Base-by-base conservation (phyloP, 2,113 vertebrate species). In the Pogona vitticeps region DNA sequence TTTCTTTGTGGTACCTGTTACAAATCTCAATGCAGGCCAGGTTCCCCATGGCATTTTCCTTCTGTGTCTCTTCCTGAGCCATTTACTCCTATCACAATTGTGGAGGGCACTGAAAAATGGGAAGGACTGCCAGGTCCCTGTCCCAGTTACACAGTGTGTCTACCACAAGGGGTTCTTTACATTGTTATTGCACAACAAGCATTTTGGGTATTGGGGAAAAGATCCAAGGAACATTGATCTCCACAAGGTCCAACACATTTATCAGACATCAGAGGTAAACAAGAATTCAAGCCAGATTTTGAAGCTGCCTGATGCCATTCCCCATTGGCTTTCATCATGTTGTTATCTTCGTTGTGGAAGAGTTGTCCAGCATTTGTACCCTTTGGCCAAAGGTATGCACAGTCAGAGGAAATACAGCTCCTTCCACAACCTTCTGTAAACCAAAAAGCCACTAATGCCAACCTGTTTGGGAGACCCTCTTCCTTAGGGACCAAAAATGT, bases 321-420 rank as follows among this genome's bases (percentile, higher is more conserved):
- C 83, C 0, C 84, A 83, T 61, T 80, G 82, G 15, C 31, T 87
- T 81, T 3, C 0, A 65, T 82, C 15, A 40, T 80, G 13, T 2
- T 81, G n/a, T 0, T 59, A 33, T 28, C 42, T 14, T 21, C 40
- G 28, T 80, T 40, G 17, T 65, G n/a, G 33, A 78, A 78, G 23
- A 20, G 23, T 58, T 59, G 75, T 78, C 80, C 89, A 89, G 86
- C 90, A 70, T 78, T 79, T 85, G 36, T 87, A 68, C 21, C 59
- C 52, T 76, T 18, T 83, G 89, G 87, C 91, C 46, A 52, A 5
- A 88, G 56, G 80, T 67, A 71, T 52, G 0, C 0, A 0, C 86
- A 0, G 1, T 61, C 3, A 61, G 33, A 36, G 56, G 59, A 79
- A n/a, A 6, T 63, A 56, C 9, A 59, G 20, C n/a, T 79, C 38